These are phyloP conservation scores for Oscheius sp. DNA, from an alignment of 2,888 invertebrate species.

Conservation along the genomic window DNA sequence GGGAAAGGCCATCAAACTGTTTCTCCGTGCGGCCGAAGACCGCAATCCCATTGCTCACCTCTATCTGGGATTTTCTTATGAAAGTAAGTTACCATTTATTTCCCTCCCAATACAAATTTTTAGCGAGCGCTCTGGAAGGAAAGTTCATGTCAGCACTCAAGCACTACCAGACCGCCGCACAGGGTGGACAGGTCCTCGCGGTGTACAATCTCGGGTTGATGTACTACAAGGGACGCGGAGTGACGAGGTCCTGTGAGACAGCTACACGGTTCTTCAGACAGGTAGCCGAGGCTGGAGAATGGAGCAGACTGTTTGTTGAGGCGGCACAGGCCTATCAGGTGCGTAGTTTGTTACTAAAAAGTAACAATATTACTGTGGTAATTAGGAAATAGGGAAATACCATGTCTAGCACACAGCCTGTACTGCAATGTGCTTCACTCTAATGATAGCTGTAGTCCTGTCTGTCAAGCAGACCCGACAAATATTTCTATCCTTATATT, in stretches of 20 bases:
- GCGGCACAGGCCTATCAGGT: conserved; percentile 87
- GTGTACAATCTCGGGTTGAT: conserved; percentile 96
- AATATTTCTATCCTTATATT: too few relatives aligned
- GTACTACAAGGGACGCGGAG: conserved; percentile 92
- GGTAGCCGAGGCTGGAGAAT: conserved; percentile 92
- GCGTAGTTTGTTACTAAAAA: not conserved
- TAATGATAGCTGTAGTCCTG: too few relatives aligned
- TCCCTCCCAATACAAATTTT: conserved; percentile 12
- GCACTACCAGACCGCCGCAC: conserved; percentile 94
- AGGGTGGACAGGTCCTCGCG: conserved; percentile 95
- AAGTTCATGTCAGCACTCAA: conserved; percentile 91
- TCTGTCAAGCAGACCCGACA: too few relatives aligned
- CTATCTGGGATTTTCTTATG: conserved; percentile 96
- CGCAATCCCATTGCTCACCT: conserved; percentile 98
- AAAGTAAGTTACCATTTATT: conserved; percentile 80
- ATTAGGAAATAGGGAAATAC: too few relatives aligned
- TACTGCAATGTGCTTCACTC: too few relatives aligned
- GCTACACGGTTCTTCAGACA: conserved; percentile 97
- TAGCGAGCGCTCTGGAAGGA: conserved; percentile 75
- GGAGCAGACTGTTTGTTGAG: conserved; percentile 81
- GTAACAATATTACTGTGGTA: too few relatives aligned
- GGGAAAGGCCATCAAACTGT: conserved; percentile 80
- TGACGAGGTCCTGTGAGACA: conserved; percentile 89
- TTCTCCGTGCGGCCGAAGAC: conserved; percentile 94
- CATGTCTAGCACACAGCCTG: too few relatives aligned